Conservation (phyloP, 2,113 vertebrate species). For the Typhlomys cinereus region DNA sequence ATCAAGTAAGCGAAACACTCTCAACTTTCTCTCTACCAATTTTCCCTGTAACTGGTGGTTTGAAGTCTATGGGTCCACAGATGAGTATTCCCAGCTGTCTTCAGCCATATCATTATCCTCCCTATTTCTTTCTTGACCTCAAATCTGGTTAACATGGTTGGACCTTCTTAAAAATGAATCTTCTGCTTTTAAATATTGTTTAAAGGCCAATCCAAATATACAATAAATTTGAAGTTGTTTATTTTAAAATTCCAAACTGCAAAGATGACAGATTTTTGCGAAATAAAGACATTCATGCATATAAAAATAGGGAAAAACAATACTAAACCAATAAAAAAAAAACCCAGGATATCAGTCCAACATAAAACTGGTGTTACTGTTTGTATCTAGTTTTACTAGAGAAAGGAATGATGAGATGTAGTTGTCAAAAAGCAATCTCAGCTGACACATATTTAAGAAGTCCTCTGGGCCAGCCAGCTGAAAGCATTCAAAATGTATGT, state of each 20-base stretch:
- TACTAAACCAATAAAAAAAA: background rate
- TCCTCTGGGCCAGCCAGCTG: background rate
- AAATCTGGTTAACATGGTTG: background rate
- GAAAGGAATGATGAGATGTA: background rate
- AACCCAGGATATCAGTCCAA: background rate
- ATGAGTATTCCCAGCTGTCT: background rate
- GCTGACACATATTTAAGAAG: background rate
- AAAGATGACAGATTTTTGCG: background rate
- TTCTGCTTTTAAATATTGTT: background rate
- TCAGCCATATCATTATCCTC: background rate
- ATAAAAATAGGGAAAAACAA: background rate
- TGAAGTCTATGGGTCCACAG: background rate
- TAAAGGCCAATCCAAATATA: background rate
- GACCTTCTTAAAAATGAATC: background rate
- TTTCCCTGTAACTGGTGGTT: background rate
- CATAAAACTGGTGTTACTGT: background rate
- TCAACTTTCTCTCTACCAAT: background rate
- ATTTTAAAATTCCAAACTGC: constrained; percentile 54
- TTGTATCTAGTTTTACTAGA: background rate
- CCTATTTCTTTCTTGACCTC: background rate
- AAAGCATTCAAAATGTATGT: background rate
- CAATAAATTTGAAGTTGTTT: background rate
- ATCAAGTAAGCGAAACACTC: background rate
- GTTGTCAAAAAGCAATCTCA: background rate
- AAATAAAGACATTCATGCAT: background rate